Percentiles rank a stretch among this genome's conserved stretches.
These are phyloP conservation scores for Molanna angustata DNA, from an alignment of 2,888 invertebrate genomes.

Conservation along the genomic window DNA sequence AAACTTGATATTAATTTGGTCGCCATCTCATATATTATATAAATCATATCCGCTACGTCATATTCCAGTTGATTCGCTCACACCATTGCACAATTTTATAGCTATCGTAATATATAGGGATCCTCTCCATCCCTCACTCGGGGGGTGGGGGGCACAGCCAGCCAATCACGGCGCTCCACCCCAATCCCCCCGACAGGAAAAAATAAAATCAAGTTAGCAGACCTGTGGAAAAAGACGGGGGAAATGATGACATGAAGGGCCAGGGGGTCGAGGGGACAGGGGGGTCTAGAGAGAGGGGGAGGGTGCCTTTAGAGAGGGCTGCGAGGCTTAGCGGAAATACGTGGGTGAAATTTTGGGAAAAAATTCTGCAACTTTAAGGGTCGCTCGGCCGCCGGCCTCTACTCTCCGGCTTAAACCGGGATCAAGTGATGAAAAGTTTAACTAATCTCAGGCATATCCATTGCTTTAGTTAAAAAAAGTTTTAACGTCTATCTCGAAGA, in stretches of 20 bases:
- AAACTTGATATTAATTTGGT: too few species aligned
- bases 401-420: too few species aligned
- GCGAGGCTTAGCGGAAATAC: slow-evolving; percentile 7
- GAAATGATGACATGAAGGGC: slow-evolving; percentile 3
- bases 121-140: slow-evolving; percentile 1
- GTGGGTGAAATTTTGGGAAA: slow-evolving; percentile 20
- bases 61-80: slow-evolving; percentile 16
- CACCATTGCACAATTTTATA: slow-evolving; percentile 28
- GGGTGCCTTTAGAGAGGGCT: slow-evolving; percentile 11
- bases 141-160: slow-evolving; percentile 10
- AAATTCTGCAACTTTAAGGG: slow-evolving; percentile 10
- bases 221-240: slow-evolving; percentile 19
- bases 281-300: slow-evolving; percentile 5
- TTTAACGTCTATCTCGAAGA: too few species aligned
- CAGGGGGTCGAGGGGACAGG: not conserved
- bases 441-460: too few species aligned
- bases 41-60: too few species aligned
- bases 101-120: slow-evolving; percentile 14
- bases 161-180: slow-evolving; percentile 31
- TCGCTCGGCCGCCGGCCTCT: too few species aligned
- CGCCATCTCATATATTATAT: too few species aligned
- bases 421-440: too few species aligned
- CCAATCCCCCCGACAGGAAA: slow-evolving; percentile 22
- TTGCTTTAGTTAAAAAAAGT: too few species aligned
- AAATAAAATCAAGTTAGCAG: slow-evolving; percentile 33